Percentiles rank a stretch among this genome's conserved stretches.
Conservation (phyloP, 2,797 vertebrate genomes). For the Sebastolobus alascanus region DNA sequence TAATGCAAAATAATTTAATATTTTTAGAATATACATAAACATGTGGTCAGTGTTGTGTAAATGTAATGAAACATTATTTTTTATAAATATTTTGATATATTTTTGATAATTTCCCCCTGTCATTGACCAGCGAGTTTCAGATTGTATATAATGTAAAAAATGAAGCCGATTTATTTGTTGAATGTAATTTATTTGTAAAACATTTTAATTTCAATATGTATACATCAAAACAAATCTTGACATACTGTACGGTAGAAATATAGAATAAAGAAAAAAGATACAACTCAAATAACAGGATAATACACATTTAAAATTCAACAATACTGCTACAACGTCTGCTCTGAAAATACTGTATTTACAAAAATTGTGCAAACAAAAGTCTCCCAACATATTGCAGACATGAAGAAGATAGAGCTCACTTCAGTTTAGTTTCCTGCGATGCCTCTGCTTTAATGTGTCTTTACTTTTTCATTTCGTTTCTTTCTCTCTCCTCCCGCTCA, state of each 20-base stretch:
- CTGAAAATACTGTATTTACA: constrained; percentile 55
- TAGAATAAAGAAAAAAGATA: constrained; percentile 36
- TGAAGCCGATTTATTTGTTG: constrained; percentile 40
- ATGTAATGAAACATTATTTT: constrained; percentile 37
- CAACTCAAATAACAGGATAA: constrained; percentile 33
- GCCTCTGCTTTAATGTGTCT: not conserved
- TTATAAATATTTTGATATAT: constrained; percentile 43
- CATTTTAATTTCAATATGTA: constrained; percentile 28
- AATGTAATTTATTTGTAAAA: constrained; percentile 57
- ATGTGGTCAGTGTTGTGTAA: constrained; percentile 36
- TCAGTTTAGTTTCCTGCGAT: constrained; percentile 6
- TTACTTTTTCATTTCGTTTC: constrained; percentile 47
- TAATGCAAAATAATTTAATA: constrained; percentile 43
- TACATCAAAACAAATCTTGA: constrained; percentile 26
- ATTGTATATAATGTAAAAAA: constrained; percentile 50
- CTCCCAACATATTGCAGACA: constrained; percentile 7
- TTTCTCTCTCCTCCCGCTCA: constrained; percentile 75
- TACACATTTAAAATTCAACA: constrained; percentile 20
- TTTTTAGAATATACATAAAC: constrained; percentile 1
- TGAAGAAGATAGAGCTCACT: constrained; percentile 23
- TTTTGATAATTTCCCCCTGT: constrained; percentile 46
- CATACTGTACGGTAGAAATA: not conserved
- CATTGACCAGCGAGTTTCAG: constrained; percentile 13
- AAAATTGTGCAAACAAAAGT: constrained; percentile 55
- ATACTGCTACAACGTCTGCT: constrained; percentile 71